These are phyloP conservation scores for Ophiothrix spiculata DNA, from an alignment of 35 echinoderm and acorn worm genomes.

Conservation along the genomic window DNA sequence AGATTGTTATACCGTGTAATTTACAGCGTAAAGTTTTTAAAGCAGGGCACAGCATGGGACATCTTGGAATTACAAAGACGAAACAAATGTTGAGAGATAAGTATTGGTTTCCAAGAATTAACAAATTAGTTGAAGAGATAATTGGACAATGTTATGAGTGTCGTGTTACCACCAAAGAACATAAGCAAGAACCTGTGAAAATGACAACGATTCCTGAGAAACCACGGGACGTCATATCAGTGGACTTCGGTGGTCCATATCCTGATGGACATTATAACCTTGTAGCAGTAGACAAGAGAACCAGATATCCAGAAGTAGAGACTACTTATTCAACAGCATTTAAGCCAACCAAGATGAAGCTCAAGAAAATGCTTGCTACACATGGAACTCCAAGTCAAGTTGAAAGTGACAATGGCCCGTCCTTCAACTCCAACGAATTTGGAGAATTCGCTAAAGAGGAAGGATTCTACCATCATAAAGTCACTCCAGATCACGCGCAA, in stretches of 20 bases:
- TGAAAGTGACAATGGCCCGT: slow-evolving; percentile 57
- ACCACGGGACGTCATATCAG: slow-evolving; percentile 49
- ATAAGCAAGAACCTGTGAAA: slow-evolving; percentile 51
- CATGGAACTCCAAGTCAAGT: slow-evolving; percentile 39
- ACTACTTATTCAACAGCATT: slow-evolving; percentile 24
- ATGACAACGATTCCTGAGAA: slow-evolving; percentile 54
- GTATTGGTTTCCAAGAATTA: slow-evolving; percentile 46
- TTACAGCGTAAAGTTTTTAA: slow-evolving; percentile 53
- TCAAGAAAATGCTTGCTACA: slow-evolving; percentile 66
- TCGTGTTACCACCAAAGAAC: slow-evolving; percentile 35
- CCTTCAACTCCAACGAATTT: slow-evolving; percentile 66
- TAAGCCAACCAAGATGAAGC: slow-evolving; percentile 33
- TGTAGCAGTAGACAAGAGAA: slow-evolving; percentile 57
- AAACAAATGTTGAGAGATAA: slow-evolving; percentile 48
- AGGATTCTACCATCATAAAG: slow-evolving; percentile 47
- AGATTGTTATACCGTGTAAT: slow-evolving; percentile 35
- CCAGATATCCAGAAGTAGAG: slow-evolving; percentile 50
- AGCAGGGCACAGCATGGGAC: slow-evolving; percentile 46
- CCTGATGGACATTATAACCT: slow-evolving; percentile 71
- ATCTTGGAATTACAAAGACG: slow-evolving; percentile 56
- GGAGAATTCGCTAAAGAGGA: slow-evolving; percentile 43
- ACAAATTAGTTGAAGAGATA: slow-evolving; percentile 21
- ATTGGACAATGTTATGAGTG: slow-evolving; percentile 48
- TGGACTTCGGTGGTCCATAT: slow-evolving; percentile 74
- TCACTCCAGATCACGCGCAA: slow-evolving; percentile 16